Base-by-base conservation (phyloP, 1,140 invertebrate species). In the Neomicropteryx cornuta region DNA sequence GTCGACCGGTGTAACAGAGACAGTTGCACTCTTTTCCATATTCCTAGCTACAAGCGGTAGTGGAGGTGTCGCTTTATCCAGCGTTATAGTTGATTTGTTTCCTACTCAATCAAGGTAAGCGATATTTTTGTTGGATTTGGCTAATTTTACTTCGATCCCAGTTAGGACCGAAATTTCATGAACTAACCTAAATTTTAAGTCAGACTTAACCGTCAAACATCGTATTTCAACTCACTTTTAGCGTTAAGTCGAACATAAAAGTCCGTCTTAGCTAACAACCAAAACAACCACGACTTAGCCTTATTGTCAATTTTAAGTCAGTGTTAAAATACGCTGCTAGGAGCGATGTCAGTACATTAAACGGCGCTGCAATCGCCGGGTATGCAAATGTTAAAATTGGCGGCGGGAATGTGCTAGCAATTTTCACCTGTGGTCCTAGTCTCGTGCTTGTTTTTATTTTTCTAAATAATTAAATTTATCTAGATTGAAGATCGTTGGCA, bases 31-130 rank as follows among this genome's bases (percentile, higher is more conserved):
- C 3, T 64, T 65, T 21, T 56, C 55, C 22, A 49, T 67, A 20
- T 66, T 62, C 21, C 41, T 69, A 8, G 63, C 66, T 2, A 23
- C 66, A 19, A 60, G 60, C 45, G 53, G 56, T 14, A 53, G 63
- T 5, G 52, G 50, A 37, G 51, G 53, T 3, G 64, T 58, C 16
- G 51, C 61, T 3, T 38, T 69, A 5, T 49, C 71, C 1, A 54
- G 56, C 11, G 55, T 62, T 22, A 56, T 58, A 2, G 68, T 72
- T 4, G 56, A 69, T 5, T 41, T 71, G 5, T 73, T 73, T 42
- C 70, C 71, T 28, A 73, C 71, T 0, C 49, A 60, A 14, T 50
- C 72, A 33, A 62, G 71, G 71, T 71, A 46, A 41, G 37, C 4
- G 18, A 35, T 35, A 6, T n/a, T 8, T 8, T 8, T 6, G 23